phyloP scores from a whole-genome alignment of 2,113 vertebrate genomes.

The Ia io region DNA sequence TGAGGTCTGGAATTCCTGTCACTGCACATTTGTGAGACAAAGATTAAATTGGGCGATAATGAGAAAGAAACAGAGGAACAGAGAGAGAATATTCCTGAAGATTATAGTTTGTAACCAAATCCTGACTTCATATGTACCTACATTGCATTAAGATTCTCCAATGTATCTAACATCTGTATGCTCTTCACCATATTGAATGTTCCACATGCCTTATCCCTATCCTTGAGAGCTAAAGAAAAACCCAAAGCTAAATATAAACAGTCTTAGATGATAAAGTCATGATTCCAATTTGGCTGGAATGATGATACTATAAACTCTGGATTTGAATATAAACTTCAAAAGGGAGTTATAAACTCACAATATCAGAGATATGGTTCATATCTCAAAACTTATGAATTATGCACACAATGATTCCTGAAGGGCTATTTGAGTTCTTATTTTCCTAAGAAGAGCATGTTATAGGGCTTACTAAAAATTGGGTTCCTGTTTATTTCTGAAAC shows the following conservation, averaged over 20 bases:
- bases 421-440: background rate
- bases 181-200: background rate
- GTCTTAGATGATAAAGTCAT: background rate
- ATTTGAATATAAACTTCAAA: background rate
- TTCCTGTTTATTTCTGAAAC: conserved; percentile 21
- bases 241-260: background rate
- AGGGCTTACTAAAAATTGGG: background rate
- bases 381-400: background rate
- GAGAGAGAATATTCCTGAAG: background rate
- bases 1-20: background rate
- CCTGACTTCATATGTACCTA: background rate
- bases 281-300: background rate
- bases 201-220: background rate
- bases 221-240: background rate
- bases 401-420: background rate
- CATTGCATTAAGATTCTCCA: background rate
- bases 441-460: background rate
- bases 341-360: background rate
- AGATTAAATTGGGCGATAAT: background rate
- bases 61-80: background rate
- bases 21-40: background rate
- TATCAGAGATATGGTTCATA: background rate
- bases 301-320: background rate
- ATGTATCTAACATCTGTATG: background rate
- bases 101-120: background rate